phyloP scores from a whole-genome alignment of 1,140 invertebrate species.

The Tetraneura akinire region DNA sequence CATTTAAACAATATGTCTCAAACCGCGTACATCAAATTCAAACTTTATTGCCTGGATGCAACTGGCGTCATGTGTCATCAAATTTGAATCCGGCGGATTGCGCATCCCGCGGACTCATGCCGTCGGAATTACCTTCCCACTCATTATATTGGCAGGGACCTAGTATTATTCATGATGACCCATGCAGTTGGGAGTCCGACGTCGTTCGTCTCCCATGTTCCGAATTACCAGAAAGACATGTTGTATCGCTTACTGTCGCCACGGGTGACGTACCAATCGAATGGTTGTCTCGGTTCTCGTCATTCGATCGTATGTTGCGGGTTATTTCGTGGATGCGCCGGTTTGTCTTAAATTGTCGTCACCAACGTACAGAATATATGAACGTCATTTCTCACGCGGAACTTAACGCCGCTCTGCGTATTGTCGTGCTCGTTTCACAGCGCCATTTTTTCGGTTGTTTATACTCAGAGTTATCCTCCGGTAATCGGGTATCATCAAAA shows the following conservation, averaged over 20 bases:
- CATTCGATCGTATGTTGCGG: neutral
- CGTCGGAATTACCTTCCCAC: neutral
- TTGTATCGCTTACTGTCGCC: neutral
- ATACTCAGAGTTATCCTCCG: neutral
- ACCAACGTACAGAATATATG: fast-evolving
- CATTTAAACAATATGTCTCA: slow-evolving; percentile 54
- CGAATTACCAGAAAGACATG: neutral
- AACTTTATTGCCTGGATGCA: slow-evolving; percentile 20
- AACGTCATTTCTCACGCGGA: neutral
- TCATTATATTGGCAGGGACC: neutral
- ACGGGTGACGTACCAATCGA: neutral
- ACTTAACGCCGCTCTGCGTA: neutral
- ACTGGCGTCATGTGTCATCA: slow-evolving; percentile 55
- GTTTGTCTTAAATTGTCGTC: neutral
- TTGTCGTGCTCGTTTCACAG: neutral
- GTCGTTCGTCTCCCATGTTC: neutral
- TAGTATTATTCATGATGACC: neutral
- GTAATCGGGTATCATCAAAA: neutral
- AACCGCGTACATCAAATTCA: slow-evolving; percentile 56
- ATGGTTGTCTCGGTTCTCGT: neutral
- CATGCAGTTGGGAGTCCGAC: neutral
- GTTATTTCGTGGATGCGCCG: neutral
- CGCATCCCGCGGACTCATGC: slow-evolving; percentile 54
- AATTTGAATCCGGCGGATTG: slow-evolving; percentile 58
- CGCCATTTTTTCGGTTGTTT: neutral